These are phyloP conservation scores for Oscheius sp. DNA, from an alignment of 2,888 invertebrate genomes.

Conservation along the genomic window DNA sequence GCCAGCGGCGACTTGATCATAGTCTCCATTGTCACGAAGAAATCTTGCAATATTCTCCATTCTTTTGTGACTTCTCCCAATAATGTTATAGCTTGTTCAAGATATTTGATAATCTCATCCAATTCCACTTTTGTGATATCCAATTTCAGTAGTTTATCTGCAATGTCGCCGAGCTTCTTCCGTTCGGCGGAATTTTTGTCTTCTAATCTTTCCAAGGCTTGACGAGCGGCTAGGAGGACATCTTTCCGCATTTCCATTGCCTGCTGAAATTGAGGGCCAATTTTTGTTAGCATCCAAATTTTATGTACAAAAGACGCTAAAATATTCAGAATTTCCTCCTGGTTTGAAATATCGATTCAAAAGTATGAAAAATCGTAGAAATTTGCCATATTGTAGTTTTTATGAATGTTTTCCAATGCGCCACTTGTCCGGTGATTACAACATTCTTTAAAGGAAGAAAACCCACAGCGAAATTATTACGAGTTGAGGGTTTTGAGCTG, in stretches of 20 bases:
- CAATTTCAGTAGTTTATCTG: not conserved
- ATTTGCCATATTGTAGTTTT: no score
- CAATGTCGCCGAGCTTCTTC: not conserved
- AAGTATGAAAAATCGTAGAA: no score
- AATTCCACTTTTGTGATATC: not conserved
- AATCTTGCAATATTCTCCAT: not conserved
- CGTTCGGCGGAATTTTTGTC: not conserved
- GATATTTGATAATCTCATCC: not conserved
- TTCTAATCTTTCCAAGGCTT: no score
- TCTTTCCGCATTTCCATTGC: not conserved
- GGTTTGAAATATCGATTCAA: no score
- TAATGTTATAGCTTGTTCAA: not conserved
- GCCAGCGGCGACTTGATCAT: not conserved
- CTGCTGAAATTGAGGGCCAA: not conserved
- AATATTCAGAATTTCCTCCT: no score
- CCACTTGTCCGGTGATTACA: no score
- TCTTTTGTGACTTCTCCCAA: not conserved
- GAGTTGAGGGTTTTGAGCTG: not conserved
- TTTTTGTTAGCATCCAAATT: no score
- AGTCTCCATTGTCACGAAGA: constrained; percentile 10
- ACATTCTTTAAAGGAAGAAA: no score
- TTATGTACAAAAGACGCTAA: no score
- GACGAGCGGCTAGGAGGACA: not conserved
- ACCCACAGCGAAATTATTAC: not conserved
- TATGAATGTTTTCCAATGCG: no score